These are phyloP conservation scores for Stramonita haemastoma DNA, from an alignment of 2,888 invertebrate genomes.

Conservation along the genomic window DNA sequence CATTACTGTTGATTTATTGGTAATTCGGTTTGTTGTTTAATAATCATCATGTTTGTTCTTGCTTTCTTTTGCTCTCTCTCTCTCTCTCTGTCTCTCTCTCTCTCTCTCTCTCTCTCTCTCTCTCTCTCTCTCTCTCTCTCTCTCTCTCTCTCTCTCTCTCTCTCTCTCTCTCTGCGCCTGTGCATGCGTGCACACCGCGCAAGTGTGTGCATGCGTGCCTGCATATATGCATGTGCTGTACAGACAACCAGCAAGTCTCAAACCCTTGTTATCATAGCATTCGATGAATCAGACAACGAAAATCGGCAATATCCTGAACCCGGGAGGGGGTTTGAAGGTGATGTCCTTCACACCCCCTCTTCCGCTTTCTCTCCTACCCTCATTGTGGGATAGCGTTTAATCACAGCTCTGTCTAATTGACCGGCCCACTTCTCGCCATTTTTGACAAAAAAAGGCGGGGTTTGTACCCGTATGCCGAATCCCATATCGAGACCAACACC, in stretches of 20 bases:
- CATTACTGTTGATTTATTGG: background rate
- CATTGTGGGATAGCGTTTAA: too few species aligned
- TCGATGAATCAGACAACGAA: too few species aligned
- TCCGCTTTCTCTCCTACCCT: too few species aligned
- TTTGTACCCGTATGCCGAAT: background rate
- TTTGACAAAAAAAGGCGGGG: background rate
- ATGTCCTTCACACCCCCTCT: too few species aligned
- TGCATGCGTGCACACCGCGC: background rate
- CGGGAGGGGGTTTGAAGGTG: too few species aligned
- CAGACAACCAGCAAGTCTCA: too few species aligned
- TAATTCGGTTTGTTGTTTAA: background rate
- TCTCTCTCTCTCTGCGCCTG: background rate
- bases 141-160: conserved; percentile 1
- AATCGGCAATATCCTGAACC: too few species aligned
- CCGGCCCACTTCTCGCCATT: too few species aligned
- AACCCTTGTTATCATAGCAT: too few species aligned
- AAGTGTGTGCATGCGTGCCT: background rate
- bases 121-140: background rate
- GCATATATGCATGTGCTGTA: background rate
- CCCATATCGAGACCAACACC: too few species aligned
- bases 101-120: conserved; percentile 1
- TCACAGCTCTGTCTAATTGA: too few species aligned
- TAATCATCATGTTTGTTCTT: background rate
- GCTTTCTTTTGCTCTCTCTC: background rate
- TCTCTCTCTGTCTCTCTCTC: background rate